These are phyloP conservation scores for Drosophila jambulina DNA, from an alignment of 1,140 invertebrate genomes.

Conservation along the genomic window DNA sequence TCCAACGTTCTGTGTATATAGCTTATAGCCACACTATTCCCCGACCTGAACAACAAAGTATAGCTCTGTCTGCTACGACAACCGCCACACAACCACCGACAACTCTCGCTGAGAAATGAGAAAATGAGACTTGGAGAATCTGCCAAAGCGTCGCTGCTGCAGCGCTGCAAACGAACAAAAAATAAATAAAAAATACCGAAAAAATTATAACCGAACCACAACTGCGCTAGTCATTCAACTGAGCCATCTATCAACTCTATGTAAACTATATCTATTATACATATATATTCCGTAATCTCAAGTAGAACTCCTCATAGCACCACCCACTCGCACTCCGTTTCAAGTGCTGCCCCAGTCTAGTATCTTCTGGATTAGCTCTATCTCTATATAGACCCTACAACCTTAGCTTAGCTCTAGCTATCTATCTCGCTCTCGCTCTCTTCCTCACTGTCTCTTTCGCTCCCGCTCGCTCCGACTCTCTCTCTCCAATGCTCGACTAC, in stretches of 20 bases:
- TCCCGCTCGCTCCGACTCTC: conserved; percentile 26
- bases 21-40: conserved; percentile 53
- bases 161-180: conserved; percentile 60
- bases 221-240: conserved; percentile 72
- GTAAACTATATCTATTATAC: conserved; percentile 53
- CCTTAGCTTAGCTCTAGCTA: conserved; percentile 30
- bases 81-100: conserved; percentile 46
- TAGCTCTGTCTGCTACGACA: conserved; percentile 29
- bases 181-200: conserved; percentile 29
- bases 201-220: conserved; percentile 55
- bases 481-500: conserved; percentile 41
- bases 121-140: conserved; percentile 73
- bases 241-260: conserved; percentile 47
- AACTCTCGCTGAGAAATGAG: conserved; percentile 28
- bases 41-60: conserved; percentile 31
- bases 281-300: conserved; percentile 51
- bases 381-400: conserved; percentile 17
- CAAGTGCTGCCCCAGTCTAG: conserved; percentile 47
- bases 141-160: conserved; percentile 82
- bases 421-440: conserved; percentile 34
- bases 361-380: conserved; percentile 35
- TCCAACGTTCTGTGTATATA: conserved; percentile 55
- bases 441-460: conserved; percentile 26
- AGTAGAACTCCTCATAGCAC: conserved; percentile 52
- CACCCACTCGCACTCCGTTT: conserved; percentile 29